Base-by-base conservation (phyloP, 2,113 vertebrate species). In the Copsychus sechellarum region DNA sequence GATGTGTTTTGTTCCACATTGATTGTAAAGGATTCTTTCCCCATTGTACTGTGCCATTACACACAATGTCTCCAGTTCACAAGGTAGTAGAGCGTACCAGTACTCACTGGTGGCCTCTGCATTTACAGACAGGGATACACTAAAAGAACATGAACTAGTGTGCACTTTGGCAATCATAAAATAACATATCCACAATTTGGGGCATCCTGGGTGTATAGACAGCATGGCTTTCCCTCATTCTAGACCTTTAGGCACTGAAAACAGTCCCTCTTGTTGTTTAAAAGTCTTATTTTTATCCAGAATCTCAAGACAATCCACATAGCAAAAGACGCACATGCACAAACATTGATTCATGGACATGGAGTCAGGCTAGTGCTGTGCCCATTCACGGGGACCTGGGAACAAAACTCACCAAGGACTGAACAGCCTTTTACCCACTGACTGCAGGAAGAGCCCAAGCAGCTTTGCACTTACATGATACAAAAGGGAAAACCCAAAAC, bases 391-490 rank as follows among this genome's bases (percentile, higher is more conserved):
- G 86, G 86, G 79, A 92, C 19, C 90, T 36, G 54, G 57, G 23
- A 86, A 92, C 93, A 84, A 77, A 96, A 92, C 34, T 79, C 81
- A 74, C 60, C 88, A 33, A 90, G 5, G 11, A 92, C 92, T 58
- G 9, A 54, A 88, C 64, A 83, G 71, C 17, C 54, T 86, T 81
- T 42, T 57, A 64, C 80, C 72, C 77, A 93, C 47, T 0, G 36
- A 83, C 92, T 88, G 86, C 90, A 54, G 47, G 54, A 66, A 85
- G 54, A 91, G 81, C 90, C 81, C 94, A 95, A 96, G 85, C 84
- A 95, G 79, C 71, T 93, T 84, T 29, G 91, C 89, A 91, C 91
- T 95, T 96, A 95, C 88, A 66, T 8, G 92, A 95, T 96, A 95
- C 95, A 86, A 74, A 78, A 88, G 90, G 95, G 85, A 64, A 94